A percentile compares a stretch with the other conserved stretches of the same genome.
phyloP scores from a whole-genome alignment of 2,113 vertebrate genomes.

The Tachysurus vachellii region DNA sequence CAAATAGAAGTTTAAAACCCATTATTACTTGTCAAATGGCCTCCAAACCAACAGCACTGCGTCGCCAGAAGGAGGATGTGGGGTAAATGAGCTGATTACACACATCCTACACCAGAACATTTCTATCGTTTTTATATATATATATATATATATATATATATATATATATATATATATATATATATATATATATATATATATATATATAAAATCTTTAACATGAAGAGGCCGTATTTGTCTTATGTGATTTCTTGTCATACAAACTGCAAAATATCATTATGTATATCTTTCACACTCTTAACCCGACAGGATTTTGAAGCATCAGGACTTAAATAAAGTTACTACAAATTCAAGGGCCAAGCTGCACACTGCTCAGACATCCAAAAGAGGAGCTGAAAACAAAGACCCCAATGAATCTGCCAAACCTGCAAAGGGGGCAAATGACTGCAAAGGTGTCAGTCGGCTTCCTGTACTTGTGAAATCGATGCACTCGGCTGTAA shows the following conservation, averaged over 20 bases:
- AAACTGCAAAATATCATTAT: not conserved
- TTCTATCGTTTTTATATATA: too few species aligned
- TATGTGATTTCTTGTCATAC: not conserved
- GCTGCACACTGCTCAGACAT: not conserved
- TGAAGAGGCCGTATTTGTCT: not conserved
- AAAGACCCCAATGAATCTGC: slow-evolving; percentile 57
- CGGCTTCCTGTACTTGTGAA: slow-evolving; percentile 72
- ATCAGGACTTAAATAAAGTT: slow-evolving; percentile 62
- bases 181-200: too few species aligned
- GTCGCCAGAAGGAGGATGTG: slow-evolving; percentile 46
- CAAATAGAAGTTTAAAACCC: not conserved
- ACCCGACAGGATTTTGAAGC: slow-evolving; percentile 47
- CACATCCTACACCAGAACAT: not conserved
- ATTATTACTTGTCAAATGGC: slow-evolving; percentile 30
- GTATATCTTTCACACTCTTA: not conserved
- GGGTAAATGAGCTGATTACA: slow-evolving; percentile 58
- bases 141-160: too few species aligned
- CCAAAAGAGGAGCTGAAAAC: slow-evolving; percentile 63
- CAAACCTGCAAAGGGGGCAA: slow-evolving; percentile 37
- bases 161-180: too few species aligned
- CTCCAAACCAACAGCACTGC: slow-evolving; percentile 25
- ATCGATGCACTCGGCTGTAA: slow-evolving; percentile 54
- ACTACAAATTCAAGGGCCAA: slow-evolving; percentile 48
- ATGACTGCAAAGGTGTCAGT: slow-evolving; percentile 56
- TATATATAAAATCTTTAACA: too few species aligned